phyloP scores from a whole-genome alignment of 1,140 invertebrate species.

The Palaemon carinicauda region DNA sequence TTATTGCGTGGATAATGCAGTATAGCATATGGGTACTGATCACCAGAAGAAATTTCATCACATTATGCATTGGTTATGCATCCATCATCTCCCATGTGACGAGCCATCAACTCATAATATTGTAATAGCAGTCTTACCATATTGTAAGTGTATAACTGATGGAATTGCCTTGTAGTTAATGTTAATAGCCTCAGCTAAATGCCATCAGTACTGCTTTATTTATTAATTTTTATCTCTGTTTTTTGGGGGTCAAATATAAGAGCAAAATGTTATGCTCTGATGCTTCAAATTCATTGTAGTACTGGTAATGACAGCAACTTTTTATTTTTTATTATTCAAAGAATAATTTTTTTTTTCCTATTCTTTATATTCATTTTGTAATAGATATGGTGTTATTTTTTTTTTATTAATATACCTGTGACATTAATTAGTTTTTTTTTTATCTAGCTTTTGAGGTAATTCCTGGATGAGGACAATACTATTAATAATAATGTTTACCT shows the following conservation, averaged over 20 bases:
- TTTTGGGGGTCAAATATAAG: background rate
- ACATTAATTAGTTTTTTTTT: background rate
- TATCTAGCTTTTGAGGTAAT: conserved; percentile 7
- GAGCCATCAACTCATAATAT: no score
- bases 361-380: background rate
- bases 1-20: no score
- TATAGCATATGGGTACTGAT: no score
- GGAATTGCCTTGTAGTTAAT: conserved; percentile 39
- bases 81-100: no score
- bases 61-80: no score
- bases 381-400: background rate
- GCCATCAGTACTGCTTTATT: conserved; percentile 22
- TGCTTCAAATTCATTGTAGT: background rate
- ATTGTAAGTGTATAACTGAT: background rate
- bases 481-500: conserved; percentile 26
- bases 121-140: no score
- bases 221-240: background rate
- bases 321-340: no score
- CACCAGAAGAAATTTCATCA: no score
- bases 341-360: no score
- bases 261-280: no score
- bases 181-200: conserved; percentile 38
- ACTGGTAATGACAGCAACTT: background rate
- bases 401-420: background rate
- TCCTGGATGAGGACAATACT: conserved; percentile 43